Percentiles rank a stretch among this genome's conserved stretches.
phyloP scores from a whole-genome alignment of 1,140 invertebrate species.

The Leptinotarsa texana region DNA sequence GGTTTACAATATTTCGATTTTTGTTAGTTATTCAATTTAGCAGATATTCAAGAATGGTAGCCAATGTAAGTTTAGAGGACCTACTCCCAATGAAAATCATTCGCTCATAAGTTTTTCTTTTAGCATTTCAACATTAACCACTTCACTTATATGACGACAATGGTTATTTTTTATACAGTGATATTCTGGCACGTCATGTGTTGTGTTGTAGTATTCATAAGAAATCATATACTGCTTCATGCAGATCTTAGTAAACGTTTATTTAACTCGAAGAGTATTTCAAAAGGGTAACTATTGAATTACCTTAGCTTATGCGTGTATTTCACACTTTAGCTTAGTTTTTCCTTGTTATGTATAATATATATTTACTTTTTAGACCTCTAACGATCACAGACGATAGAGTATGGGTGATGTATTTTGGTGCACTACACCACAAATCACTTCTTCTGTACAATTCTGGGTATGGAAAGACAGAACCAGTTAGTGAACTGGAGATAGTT shows the following conservation, averaged over 20 bases:
- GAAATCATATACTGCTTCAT: constrained; percentile 9
- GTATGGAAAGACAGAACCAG: constrained; percentile 36
- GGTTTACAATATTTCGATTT: constrained; percentile 36
- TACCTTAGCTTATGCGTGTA: too few relatives aligned
- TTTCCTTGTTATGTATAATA: background rate
- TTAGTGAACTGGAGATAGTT: constrained; percentile 35
- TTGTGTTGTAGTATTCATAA: constrained; percentile 40
- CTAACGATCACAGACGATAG: background rate
- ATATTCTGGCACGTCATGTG: constrained; percentile 42
- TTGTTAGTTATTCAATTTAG: constrained; percentile 40
- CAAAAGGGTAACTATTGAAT: background rate
- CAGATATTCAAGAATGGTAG: constrained; percentile 39
- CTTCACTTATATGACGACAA: constrained; percentile 38
- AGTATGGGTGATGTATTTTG: constrained; percentile 21
- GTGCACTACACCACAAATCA: constrained; percentile 35
- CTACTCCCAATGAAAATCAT: background rate
- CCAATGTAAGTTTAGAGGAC: constrained; percentile 34
- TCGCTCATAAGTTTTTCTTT: constrained; percentile 29
- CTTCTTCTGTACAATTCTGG: constrained; percentile 45
- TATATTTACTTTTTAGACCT: constrained; percentile 19
- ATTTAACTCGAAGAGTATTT: background rate
- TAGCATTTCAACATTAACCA: constrained; percentile 38
- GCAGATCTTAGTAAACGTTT: background rate
- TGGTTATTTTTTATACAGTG: constrained; percentile 38
- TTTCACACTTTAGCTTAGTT: too few relatives aligned